Percentiles rank a stretch among this genome's conserved stretches.
These are phyloP conservation scores for Pelobates fuscus DNA, from an alignment of 2,113 vertebrate genomes.

Conservation along the genomic window DNA sequence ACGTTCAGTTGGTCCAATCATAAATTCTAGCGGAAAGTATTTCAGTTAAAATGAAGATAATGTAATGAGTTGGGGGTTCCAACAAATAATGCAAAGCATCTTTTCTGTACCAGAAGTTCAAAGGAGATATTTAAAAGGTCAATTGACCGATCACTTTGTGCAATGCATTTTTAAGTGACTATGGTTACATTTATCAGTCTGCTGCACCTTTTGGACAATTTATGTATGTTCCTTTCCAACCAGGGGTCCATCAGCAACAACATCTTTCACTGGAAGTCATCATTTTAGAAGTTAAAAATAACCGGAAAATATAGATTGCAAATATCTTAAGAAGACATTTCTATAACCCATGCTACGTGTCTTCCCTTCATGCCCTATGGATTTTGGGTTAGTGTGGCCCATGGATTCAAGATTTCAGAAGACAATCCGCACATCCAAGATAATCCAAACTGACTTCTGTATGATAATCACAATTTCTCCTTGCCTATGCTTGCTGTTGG, in stretches of 20 bases:
- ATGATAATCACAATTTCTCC: constrained; percentile 52
- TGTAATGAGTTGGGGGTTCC: constrained; percentile 54
- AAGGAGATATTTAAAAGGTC: constrained; percentile 71
- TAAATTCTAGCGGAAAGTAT: constrained; percentile 70
- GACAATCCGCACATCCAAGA: constrained; percentile 51
- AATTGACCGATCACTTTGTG: constrained; percentile 74
- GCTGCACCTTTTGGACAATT: constrained; percentile 68
- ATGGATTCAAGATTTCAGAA: constrained; percentile 55
- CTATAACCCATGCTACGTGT: constrained; percentile 65
- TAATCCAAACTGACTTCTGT: constrained; percentile 49
- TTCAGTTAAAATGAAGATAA: constrained; percentile 1
- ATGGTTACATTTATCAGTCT: constrained; percentile 64
- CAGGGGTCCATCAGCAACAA: constrained; percentile 59
- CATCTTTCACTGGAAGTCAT: constrained; percentile 37
- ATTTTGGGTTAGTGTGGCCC: constrained; percentile 65
- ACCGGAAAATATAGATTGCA: constrained; percentile 63
- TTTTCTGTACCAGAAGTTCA: constrained; percentile 76
- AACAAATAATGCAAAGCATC: constrained; percentile 62
- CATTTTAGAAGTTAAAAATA: constrained; percentile 33
- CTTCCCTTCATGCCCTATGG: constrained; percentile 62
- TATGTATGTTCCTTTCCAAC: constrained; percentile 57
- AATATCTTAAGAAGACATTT: constrained; percentile 66
- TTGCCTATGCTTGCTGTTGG: constrained; percentile 62
- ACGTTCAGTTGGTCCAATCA: constrained; percentile 71
- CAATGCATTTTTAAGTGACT: constrained; percentile 61